A percentile compares a stretch with the other conserved stretches of the same genome.
These are phyloP conservation scores for Drosophila macrospina DNA, from an alignment of 2,888 invertebrate species.

Conservation along the genomic window DNA sequence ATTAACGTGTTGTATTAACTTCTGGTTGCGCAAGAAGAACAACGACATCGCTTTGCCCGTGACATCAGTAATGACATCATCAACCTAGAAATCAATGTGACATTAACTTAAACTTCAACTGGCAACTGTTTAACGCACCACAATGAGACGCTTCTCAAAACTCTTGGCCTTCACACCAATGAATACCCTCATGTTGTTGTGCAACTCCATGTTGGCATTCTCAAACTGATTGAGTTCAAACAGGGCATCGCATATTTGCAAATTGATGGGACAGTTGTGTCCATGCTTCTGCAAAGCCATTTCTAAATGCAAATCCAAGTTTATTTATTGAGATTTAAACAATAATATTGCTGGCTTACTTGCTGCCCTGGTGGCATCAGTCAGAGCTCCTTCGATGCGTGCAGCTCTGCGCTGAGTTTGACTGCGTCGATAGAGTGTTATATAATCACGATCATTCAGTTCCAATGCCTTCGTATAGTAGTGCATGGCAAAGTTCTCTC, in stretches of 20 bases:
- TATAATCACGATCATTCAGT: constrained; percentile 69
- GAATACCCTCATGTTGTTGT: constrained; percentile 73
- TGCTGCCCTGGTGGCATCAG: constrained; percentile 73
- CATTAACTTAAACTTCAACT: no score
- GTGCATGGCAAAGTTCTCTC: constrained; percentile 78
- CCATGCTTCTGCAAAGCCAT: constrained; percentile 50
- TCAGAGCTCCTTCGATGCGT: constrained; percentile 71
- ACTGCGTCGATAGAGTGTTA: constrained; percentile 79
- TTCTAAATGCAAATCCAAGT: no score
- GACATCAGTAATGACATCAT: constrained; percentile 80
- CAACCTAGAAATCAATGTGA: constrained; percentile 63
- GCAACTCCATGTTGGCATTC: constrained; percentile 66
- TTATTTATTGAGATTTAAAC: no score
- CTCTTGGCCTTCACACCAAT: constrained; percentile 71
- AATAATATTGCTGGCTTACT: constrained; percentile 56
- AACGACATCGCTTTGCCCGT: constrained; percentile 76
- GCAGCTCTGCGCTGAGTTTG: constrained; percentile 80
- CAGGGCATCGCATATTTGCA: constrained; percentile 83
- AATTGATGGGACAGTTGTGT: constrained; percentile 71
- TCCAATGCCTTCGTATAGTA: constrained; percentile 81
- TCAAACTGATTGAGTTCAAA: constrained; percentile 83
- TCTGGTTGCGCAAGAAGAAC: constrained; percentile 76
- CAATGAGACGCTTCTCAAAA: constrained; percentile 71
- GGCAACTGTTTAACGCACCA: constrained; percentile 58
- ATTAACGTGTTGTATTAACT: constrained; percentile 66